Base-by-base conservation (phyloP, 2,113 vertebrate species). In the Nerophis ophidion region DNA sequence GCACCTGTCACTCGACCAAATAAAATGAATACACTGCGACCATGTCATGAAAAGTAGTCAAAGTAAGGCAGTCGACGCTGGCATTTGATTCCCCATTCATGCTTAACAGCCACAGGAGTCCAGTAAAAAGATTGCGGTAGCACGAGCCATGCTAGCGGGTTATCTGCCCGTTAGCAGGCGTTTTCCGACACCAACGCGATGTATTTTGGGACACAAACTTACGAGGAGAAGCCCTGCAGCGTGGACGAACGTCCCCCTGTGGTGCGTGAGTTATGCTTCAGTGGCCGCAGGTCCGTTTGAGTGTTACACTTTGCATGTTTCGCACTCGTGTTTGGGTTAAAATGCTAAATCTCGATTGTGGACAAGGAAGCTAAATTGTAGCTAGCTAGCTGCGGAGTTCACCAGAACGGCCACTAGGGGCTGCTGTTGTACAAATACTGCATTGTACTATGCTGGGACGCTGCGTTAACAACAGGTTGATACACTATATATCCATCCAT, bases 281-380 rank as follows among this genome's bases (percentile, higher is more conserved):
- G 13, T 19, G 56, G 33, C 15, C 59, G 40, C 66, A 69, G 57
- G 26, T 60, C 61, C 49, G 42, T 40, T 56, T 56, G 17, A 42
- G 36, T 7, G 36, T 54, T 67, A 49, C 45, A 49, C 61, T 36
- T 40, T 52, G 59, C 9, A 60, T 53, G n/a, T 67, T 38, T 33
- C 62, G 75, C 47, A 74, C 58, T 78, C 55, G 51, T 79, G 72
- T 70, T 63, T 35, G 34, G 50, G 15, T 12, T 38, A 44, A 75
- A 79, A 64, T 65, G 73, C 58, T 78, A 79, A 80, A 76, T 81
- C 57, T 82, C 71, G 52, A 75, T 26, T 64, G 56, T 74, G 66
- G 55, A 70, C 61, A 67, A 69, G 67, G 42, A 61, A 62, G 77
- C 66, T 83, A 77, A 73, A 48, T 7, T 34, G 48, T 67, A 48